phyloP scores from a whole-genome alignment of 2,113 vertebrate species.

The Excalfactoria chinensis region DNA sequence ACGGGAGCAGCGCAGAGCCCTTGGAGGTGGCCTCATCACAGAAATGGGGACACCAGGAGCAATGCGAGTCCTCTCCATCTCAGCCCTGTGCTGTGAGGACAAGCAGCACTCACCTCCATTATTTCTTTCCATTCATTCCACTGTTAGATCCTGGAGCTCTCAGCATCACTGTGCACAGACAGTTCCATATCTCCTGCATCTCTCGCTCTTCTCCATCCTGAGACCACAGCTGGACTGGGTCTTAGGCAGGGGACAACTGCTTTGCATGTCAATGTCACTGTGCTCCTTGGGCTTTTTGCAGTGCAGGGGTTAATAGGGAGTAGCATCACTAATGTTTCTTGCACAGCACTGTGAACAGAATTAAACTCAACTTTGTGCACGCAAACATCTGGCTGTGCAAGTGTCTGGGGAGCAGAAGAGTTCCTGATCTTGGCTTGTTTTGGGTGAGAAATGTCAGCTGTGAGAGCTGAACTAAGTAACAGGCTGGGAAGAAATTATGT shows the following conservation, averaged over 20 bases:
- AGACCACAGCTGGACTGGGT: not conserved
- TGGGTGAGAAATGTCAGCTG: not conserved
- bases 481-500: not conserved
- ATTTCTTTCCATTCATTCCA: not conserved
- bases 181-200: not conserved
- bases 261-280: not conserved
- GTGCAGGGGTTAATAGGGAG: not conserved
- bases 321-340: accelerated
- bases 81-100: not conserved
- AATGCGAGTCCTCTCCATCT: not conserved
- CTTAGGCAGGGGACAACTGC: not conserved
- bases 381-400: not conserved
- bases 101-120: not conserved
- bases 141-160: not conserved
- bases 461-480: not conserved
- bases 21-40: not conserved
- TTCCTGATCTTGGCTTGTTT: not conserved
- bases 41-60: not conserved
- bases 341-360: not conserved
- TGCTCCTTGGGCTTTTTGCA: accelerated
- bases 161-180: accelerated
- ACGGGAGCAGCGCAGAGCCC: accelerated
- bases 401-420: not conserved
- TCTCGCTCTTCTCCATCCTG: not conserved
- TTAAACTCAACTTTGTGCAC: not conserved